Evolutionary conservation across 2,888 invertebrate species (phyloP).

Genomic region (Clusia tigrina): DNA sequence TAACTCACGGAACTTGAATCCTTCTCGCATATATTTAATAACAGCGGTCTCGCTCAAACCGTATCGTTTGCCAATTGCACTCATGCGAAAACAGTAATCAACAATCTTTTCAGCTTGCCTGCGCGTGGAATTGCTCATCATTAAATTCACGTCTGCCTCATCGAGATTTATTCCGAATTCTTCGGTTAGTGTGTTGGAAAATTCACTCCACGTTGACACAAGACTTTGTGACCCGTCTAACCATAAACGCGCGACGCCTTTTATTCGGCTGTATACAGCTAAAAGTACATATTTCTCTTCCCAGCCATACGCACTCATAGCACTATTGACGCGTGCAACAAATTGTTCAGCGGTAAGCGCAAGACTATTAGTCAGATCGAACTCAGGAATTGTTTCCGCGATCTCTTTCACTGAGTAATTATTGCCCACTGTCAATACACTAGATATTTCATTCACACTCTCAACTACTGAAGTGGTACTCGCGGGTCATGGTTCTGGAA

Average conservation of each 20-base stretch:
- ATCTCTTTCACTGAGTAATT: constrained; percentile 28
- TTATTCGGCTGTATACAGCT: background rate
- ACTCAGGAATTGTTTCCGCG: constrained; percentile 25
- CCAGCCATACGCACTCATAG: background rate
- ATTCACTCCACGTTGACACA: constrained; percentile 4
- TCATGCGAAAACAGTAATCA: constrained; percentile 2
- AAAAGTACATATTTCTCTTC: background rate
- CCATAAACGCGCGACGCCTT: background rate
- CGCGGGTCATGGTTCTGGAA: too few species aligned
- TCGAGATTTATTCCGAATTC: constrained; percentile 11
- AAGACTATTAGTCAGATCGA: constrained; percentile 15
- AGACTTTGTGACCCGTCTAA: background rate
- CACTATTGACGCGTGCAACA: constrained; percentile 21
- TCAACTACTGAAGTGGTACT: too few species aligned
- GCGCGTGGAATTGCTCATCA: background rate
- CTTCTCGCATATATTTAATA: background rate
- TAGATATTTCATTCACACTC: background rate
- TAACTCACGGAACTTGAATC: too few species aligned
- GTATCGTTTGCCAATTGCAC: background rate
- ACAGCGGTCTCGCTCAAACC: background rate
- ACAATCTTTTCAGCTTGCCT: background rate
- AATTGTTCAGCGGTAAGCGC: constrained; percentile 25
- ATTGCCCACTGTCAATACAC: background rate
- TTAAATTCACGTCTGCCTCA: background rate
- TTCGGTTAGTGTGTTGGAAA: background rate